Evolutionary conservation across 2,113 vertebrate species (phyloP), one percentile per base, ranked within the genome.

Genomic region (Sinocyclocheilus anophthalmus): DNA sequence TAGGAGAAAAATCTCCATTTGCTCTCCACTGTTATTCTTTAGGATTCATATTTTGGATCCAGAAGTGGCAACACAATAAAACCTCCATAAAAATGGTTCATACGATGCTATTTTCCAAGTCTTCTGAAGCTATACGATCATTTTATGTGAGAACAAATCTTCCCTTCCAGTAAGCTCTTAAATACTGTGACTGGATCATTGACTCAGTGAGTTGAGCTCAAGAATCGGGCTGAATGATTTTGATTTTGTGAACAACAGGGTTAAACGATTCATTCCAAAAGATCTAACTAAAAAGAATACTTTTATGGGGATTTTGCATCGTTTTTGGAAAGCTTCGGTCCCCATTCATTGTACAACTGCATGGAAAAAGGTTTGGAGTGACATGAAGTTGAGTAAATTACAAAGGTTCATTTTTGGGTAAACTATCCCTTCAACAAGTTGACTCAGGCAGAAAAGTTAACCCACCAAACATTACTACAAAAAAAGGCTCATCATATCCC

Each of bases 401-500:
- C 30, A 30, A 30, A 30, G 1, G 30, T 30, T 30, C 30, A 30
- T 30, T 30, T 30, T 30, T 30, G 30, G 30, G 30, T 30, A 30
- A 30, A 30, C 30, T 30, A 30, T 30, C 30, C 30, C 30, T 30
- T 30, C 30, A 30, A 30, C 30, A 30, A 30, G 30, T 1, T 30
- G 30, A 30, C 30, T 1, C 30, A 30, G 30, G 30, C 30, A 30
- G 30, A 30, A 30, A 30, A 30, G 30, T 30, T 30, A 30, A 30
- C 30, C 30, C 30, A 30, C 30, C 30, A 30, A 30, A 30, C 30
- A 30, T 30, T 30, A 30, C 30, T 30, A 30, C 30, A n/a, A 30
- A 30, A 30, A 26, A 30, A 79, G 30, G 65, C 42, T 9, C 76
- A 83, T 72, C 37, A 48, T 42, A 84, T 67, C 24, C 61, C 61